Percentiles rank a stretch among this genome's conserved stretches.
These are phyloP conservation scores for Crotalus horridus DNA, from an alignment of 2,113 vertebrate species.

Conservation along the genomic window DNA sequence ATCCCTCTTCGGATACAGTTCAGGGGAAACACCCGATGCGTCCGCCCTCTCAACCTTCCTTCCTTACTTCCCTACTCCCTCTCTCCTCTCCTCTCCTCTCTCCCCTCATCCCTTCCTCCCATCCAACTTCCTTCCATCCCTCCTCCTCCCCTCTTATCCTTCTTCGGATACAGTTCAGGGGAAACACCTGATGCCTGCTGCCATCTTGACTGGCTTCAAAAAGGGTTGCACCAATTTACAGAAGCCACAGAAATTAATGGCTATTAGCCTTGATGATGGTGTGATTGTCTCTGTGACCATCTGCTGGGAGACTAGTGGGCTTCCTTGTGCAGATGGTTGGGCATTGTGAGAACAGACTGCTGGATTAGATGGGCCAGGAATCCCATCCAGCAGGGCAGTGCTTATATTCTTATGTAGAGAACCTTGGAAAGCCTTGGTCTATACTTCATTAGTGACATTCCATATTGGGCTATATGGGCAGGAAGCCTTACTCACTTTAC, in stretches of 20 bases:
- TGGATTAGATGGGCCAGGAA: neutral
- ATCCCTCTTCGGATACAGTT: too few relatives aligned
- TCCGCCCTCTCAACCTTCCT: too few relatives aligned
- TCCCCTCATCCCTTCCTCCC: too few relatives aligned
- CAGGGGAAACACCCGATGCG: too few relatives aligned
- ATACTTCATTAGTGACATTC: neutral
- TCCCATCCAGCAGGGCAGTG: neutral
- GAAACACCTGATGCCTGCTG: neutral
- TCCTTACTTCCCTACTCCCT: too few relatives aligned
- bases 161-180: too few relatives aligned
- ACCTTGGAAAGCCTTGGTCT: neutral
- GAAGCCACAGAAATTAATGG: neutral
- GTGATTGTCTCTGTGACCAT: neutral
- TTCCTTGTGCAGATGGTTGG: neutral
- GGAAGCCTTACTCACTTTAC: neutral
- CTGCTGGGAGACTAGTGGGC: too few relatives aligned
- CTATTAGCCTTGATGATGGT: neutral
- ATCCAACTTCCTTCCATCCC: too few relatives aligned
- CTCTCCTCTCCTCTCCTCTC: too few relatives aligned
- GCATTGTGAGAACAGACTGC: neutral
- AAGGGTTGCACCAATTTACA: neutral
- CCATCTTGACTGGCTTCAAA: neutral
- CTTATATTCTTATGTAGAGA: neutral
- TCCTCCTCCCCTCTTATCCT: too few relatives aligned
- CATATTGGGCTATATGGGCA: neutral